Evolutionary conservation across 1,140 invertebrate species (phyloP).

Genomic region (Babylonia areolata): DNA sequence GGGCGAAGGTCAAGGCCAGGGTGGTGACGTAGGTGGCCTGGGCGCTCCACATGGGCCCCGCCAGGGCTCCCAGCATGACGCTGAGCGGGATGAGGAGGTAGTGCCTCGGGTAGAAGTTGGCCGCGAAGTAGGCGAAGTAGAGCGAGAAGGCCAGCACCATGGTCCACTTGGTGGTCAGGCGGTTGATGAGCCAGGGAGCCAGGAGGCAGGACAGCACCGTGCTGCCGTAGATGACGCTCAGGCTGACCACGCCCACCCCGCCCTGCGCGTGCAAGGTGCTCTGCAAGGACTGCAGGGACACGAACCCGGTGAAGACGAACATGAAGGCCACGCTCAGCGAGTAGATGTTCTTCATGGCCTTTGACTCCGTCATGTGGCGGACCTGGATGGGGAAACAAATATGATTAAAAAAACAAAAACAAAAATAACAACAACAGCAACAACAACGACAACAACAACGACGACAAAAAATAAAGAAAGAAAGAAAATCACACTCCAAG

Average conservation of each 20-base stretch:
- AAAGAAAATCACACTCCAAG: too few species aligned
- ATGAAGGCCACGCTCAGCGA: slow-evolving; percentile 72
- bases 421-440: neutral
- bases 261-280: slow-evolving; percentile 69
- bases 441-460: neutral
- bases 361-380: slow-evolving; percentile 58
- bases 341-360: slow-evolving; percentile 70
- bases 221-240: slow-evolving; percentile 70
- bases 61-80: slow-evolving; percentile 63
- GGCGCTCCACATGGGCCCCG: slow-evolving; percentile 72
- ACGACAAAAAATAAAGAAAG: neutral
- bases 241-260: slow-evolving; percentile 70
- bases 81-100: slow-evolving; percentile 67
- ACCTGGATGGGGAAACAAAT: slow-evolving; percentile 43
- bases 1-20: slow-evolving; percentile 67
- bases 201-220: slow-evolving; percentile 72
- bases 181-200: slow-evolving; percentile 71
- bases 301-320: slow-evolving; percentile 72
- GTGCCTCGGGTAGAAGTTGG: slow-evolving; percentile 70
- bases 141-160: slow-evolving; percentile 67
- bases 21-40: slow-evolving; percentile 72
- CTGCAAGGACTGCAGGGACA: slow-evolving; percentile 71
- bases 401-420: neutral
- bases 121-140: slow-evolving; percentile 70
- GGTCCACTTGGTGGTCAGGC: slow-evolving; percentile 71